Base-by-base conservation (phyloP, 2,797 vertebrate species). In the Hirundo rustica region DNA sequence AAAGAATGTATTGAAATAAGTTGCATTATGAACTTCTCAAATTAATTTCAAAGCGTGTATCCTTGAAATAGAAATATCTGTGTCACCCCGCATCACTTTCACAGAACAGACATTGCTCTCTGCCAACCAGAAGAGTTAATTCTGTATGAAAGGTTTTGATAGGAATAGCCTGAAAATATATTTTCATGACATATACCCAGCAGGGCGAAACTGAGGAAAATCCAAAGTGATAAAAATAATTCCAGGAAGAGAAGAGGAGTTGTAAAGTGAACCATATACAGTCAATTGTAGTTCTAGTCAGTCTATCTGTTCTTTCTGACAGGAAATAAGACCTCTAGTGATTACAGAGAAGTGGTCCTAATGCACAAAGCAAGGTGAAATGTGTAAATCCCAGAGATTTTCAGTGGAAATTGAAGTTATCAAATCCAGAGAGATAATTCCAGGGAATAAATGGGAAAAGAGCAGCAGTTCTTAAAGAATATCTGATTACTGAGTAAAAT, bases 71-170 rank as follows among this genome's bases (percentile, higher is more conserved):
- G 26, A 81, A 84, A 51, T 81, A 45, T 27, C 30, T 42, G 2
- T 74, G 53, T 92, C 66, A 58, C 7, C 4, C 8, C 51, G 8
- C 32, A 73, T 90, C 18, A 29, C 17, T 88, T 83, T 40, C 44
- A 40, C 9, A 18, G 38, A 78, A 40, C 20, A 10, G 54, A 47
- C 44, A 26, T 77, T 89, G 40, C 27, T 75, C 22, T 89, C 47
- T 78, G 68, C 38, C 48, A 91, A 14, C 21, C 45, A 74, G n/a
- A 85, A 60, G 11, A 76, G 34, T 86, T 94, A 55, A 79, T 84
- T 55, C 55, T 71, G 7, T 90, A 19, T n/a, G 25, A 87, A 79
- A 87, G 32, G 10, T 55, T 92, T 92, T 85, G 74, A 71, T 79
- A 60, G 38, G 30, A 45, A 34, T 88, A 91, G 47, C 42, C 40